Evolutionary conservation across 2,113 vertebrate genomes (phyloP).

Genomic region (Poeciliopsis prolifica): DNA sequence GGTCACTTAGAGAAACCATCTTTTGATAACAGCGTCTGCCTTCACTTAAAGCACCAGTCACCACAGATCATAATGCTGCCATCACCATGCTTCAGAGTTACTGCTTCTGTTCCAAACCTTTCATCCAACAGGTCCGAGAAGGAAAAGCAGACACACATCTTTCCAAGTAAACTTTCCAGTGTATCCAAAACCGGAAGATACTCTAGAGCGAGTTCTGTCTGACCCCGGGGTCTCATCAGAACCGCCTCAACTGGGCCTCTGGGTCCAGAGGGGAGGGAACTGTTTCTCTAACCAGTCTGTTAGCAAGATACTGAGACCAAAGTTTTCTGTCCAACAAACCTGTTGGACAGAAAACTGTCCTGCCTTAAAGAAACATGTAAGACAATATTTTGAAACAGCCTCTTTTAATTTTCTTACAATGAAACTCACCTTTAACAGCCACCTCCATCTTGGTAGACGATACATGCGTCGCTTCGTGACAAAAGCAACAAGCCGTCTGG

Average conservation of each 20-base stretch:
- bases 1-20: no score
- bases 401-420: not conserved
- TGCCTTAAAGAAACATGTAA: not conserved
- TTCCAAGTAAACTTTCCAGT: not conserved
- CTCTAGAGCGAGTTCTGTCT: not conserved
- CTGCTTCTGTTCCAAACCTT: no score
- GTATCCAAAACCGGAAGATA: not conserved
- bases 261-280: no score
- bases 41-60: not conserved
- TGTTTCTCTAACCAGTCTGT: not conserved
- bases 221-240: not conserved
- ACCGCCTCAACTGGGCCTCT: not conserved
- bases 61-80: not conserved
- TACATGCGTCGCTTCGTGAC: not conserved
- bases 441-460: conserved; percentile 52
- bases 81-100: not conserved
- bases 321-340: no score
- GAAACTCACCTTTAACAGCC: conserved; percentile 52
- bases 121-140: no score
- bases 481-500: not conserved
- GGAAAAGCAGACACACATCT: no score
- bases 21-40: no score
- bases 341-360: not conserved
- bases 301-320: no score
- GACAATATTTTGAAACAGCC: not conserved